Conservation (phyloP, 2,888 invertebrate genomes). For the Theretra japonica region DNA sequence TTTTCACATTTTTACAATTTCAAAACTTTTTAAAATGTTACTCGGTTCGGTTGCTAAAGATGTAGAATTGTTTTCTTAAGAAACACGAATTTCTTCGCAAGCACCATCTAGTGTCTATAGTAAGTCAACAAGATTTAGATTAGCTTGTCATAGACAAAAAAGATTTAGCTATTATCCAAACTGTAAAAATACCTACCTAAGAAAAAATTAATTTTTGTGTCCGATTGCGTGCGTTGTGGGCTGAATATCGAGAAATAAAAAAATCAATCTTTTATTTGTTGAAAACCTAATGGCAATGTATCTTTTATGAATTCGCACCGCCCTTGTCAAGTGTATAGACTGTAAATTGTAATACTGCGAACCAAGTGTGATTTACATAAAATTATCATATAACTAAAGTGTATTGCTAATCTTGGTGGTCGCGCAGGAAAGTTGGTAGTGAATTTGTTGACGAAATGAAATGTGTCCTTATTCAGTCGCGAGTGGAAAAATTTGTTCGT, state of each 20-base stretch:
- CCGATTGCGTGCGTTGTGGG: conserved; percentile 40
- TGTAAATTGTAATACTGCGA: neutral
- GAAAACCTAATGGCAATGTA: neutral
- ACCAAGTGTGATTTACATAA: conserved; percentile 25
- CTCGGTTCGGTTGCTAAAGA: neutral
- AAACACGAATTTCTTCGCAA: conserved; percentile 1
- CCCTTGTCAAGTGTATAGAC: conserved; percentile 1
- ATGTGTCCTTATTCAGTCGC: conserved; percentile 48
- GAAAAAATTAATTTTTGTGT: conserved; percentile 29
- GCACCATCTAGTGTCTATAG: conserved; percentile 2
- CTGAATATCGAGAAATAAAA: conserved; percentile 33
- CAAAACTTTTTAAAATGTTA: neutral
- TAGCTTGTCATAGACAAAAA: conserved; percentile 8
- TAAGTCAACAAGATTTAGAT: neutral
- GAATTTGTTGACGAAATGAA: conserved; percentile 60
- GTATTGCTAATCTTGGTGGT: conserved; percentile 53
- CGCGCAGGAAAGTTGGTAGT: conserved; percentile 47
- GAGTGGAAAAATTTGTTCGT: conserved; percentile 46
- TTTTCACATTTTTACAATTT: conserved; percentile 6
- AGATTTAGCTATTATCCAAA: neutral
- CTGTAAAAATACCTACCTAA: neutral
- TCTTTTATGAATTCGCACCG: neutral
- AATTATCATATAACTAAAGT: conserved; percentile 39
- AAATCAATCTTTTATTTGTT: conserved; percentile 53
- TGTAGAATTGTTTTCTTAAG: neutral